Base-by-base conservation (phyloP, 2,797 vertebrate genomes). In the Xenentodon cancila region DNA sequence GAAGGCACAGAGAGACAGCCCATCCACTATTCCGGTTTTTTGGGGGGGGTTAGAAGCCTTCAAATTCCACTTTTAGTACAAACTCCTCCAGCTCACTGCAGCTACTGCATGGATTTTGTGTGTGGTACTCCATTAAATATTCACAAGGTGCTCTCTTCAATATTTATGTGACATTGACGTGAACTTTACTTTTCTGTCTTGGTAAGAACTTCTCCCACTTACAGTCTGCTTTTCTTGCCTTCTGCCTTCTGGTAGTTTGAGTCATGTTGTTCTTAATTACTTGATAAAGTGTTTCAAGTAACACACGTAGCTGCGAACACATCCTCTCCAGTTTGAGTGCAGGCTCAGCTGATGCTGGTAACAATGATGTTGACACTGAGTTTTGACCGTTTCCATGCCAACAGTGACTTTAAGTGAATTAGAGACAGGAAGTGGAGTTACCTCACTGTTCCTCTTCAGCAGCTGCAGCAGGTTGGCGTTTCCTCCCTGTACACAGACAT, bases 371-470 rank as follows among this genome's bases (percentile, higher is more conserved):
- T 18, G 30, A 61, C 34, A 32, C 27, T 45, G 52, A 45, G 74
- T 21, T 73, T 52, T 54, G 71, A 67, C 70, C 59, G 75, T 77
- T 75, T 68, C 80, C 74, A 80, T 75, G 71, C 66, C 42, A 71
- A 75, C 74, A 63, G 61, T 13, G 16, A 51, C 50, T 77, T 21
- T 65, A 67, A 84, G 50, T 44, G 48, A 66, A 56, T 81, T 59
- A 64, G 56, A 58, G 48, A 64, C 67, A 72, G 80, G 73, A 86
- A 83, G 70, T 77, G 89, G 13, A 8, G 40, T 94, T 96, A 99
- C 97, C 97, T 98, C 96, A 15, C 94, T 97, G 94, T 97, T 97
- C 83, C 94, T 97, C 92, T 96, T 98, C 81, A 96, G 90, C 88
- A 95, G 88, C 81, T 95, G 94, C 83, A 95, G 92, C 86, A 96